Base-by-base conservation (phyloP, 2,113 vertebrate species). In the Tetraodon nigroviridis region DNA sequence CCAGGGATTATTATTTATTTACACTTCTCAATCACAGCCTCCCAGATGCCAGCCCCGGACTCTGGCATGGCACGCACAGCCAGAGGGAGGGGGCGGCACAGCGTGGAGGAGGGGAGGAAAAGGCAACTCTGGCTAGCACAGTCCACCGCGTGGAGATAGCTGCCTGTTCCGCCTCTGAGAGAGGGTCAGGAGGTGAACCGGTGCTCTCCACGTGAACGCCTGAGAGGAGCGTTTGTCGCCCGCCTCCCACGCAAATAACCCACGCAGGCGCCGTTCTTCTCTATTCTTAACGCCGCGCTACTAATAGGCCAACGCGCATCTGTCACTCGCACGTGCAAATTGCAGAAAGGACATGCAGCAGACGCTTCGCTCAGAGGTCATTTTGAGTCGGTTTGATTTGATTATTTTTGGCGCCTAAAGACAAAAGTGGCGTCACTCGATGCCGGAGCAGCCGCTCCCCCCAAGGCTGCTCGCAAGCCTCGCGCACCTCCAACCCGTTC, bases 1-100 rank as follows among this genome's bases (percentile, higher is more conserved):
- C 89, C 89, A 91, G 88, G 86, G 88, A 91, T 90, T 90, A 91
- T 91, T 91, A 92, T 91, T 92, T 92, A 92, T 92, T 91, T 90
- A 91, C 90, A 90, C 89, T 90, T 89, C 89, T 90, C 90, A 90
- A 90, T 90, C 89, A 90, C 88, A 85, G 83, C 76, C 87, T 88
- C 87, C 89, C 90, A 91, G 90, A 90, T 92, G 90, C 90, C 86
- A 88, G 70, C 81, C 81, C 81, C 74, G 85, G 89, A 90, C 88
- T 68, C 84, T 86, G 84, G 84, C 81, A 69, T 84, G 84, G 84
- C 87, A 85, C 72, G 71, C 78, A 76, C 71, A 66, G 70, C 55
- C 71, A 44, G 57, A 64, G 76, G 73, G 76, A 50, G 15, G 40
- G 61, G 16, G 49, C 12, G 51, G 21, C 3, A 20, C 49, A 18